Base-by-base conservation (phyloP, 2,888 invertebrate genomes). In the Cryptocheilus praepositus region DNA sequence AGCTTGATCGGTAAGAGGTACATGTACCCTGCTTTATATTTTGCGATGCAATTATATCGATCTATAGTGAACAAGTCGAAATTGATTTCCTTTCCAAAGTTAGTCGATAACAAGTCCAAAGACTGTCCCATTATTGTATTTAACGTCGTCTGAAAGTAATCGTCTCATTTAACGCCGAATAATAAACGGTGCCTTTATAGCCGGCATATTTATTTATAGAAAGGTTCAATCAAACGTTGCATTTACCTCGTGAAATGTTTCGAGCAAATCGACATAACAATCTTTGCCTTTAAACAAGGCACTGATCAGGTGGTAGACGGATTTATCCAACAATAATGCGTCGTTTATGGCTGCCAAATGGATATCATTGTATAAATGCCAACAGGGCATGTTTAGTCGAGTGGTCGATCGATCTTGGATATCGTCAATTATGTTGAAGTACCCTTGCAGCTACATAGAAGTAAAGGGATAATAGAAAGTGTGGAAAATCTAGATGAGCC, bases 11-110 rank as follows among this genome's bases (percentile, higher is more conserved):
- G 99, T 87, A 98, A 92, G 88, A 96, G 95, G 90, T 98, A 98
- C 0, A 98, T 94, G 89, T 99, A 98, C 89, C 95, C 94, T 3
- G 97, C 97, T 90, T 98, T 98, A 89, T 96, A 97, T 82, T 95
- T 95, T 4, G 95, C 95, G 82, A 98, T 96, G 0, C 94, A 91
- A 84, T 94, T 93, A 87, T 98, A 98, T 81, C 94, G 93, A 66
- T 95, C 95, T 94, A 95, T 95, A 0, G 96, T 96, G 89, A 95
- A 95, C 53, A 91, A 90, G 28, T 92, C 90, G 66, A 95, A 90
- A 82, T 93, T 92, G 0, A 93, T 92, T 81, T 91, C 92, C 15
- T 90, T 89, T 71, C 91, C 91, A 8, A 91, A 91, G 76, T 91
- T 91, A 11, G 92, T 89, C 68, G 95, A 92, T 52, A 94, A 90